phyloP scores from a whole-genome alignment of 2,888 invertebrate genomes.

The Eurytoma californica region DNA sequence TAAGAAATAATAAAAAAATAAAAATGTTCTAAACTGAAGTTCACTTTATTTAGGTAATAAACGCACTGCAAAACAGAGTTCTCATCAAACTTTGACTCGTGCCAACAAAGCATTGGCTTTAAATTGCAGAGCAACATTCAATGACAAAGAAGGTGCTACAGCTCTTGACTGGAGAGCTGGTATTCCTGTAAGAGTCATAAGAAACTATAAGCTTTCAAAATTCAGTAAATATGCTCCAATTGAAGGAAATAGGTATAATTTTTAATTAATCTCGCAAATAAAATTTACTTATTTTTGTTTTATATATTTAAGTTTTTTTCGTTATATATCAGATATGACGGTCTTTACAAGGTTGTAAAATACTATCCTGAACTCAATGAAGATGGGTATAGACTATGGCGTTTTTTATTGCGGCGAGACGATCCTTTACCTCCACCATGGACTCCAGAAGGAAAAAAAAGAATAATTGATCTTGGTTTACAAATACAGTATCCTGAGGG shows the following conservation, averaged over 20 bases:
- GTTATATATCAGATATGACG: slow-evolving; percentile 82
- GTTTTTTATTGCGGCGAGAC: slow-evolving; percentile 85
- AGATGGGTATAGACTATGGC: slow-evolving; percentile 88
- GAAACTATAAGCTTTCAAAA: slow-evolving; percentile 84
- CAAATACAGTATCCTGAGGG: slow-evolving; percentile 80
- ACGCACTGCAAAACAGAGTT: slow-evolving; percentile 80
- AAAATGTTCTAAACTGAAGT: neutral
- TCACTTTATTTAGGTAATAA: slow-evolving; percentile 80
- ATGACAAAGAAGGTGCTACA: slow-evolving; percentile 81
- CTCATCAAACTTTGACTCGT: slow-evolving; percentile 85
- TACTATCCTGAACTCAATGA: slow-evolving; percentile 87
- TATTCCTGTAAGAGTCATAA: slow-evolving; percentile 86
- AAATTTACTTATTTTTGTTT: neutral
- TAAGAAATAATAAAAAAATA: too few species aligned
- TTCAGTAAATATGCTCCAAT: slow-evolving; percentile 87
- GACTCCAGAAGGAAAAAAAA: slow-evolving; percentile 82
- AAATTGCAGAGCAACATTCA: slow-evolving; percentile 84
- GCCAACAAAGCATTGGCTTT: slow-evolving; percentile 88
- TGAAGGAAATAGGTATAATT: slow-evolving; percentile 77
- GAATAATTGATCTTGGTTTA: slow-evolving; percentile 63
- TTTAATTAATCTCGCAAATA: slow-evolving; percentile 8
- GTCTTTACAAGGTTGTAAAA: slow-evolving; percentile 90
- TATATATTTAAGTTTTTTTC: neutral
- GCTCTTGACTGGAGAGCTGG: slow-evolving; percentile 84
- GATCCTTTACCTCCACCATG: slow-evolving; percentile 88